Evolutionary conservation across 2,888 invertebrate species (phyloP), one percentile per base, ranked within the genome.

Genomic region (Hartigia nigra): DNA sequence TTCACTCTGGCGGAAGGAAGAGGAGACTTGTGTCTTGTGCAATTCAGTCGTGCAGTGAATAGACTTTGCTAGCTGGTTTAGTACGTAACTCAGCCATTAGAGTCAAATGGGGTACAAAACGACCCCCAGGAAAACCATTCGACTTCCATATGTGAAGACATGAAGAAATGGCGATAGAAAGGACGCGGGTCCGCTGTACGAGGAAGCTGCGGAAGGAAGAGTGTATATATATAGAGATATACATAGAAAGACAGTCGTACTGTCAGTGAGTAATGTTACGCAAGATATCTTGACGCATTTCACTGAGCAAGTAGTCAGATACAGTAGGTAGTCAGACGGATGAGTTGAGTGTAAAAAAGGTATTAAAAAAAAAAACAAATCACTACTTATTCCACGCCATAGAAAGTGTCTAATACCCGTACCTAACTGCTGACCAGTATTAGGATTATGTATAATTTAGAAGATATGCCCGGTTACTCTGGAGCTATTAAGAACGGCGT

Each of bases 1-100:
- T 34, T 12, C 32, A 31, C 31, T 36, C 69, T 72, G 75, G 75
- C 75, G 78, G 78, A 78, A 78, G 78, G 75, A 78, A 75, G 75
- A 69, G 75, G 55, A 32, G 74, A 74, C 74, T 31, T 3, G 72
- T 72, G 1, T 72, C 72, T 72, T 72, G 72, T 34, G 34, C 72
- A 72, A 72, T 72, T 31, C 12, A 31, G 23, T 5, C 23, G 55
- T 55, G 9, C 23, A 55, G 23, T 55, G 14, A 23, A 55, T 55
- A 23, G n/a, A n/a, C 23, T 23, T 23, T 9, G 55, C 55, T 55
- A 55, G 23, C 55, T 55, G 23, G 55, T 55, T 55, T 23, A 2
- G 55, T 14, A 55, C 55, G 55, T 55, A 55, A 55, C 55, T 55
- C 23, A 14, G 55, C 55, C 55, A 55, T 55, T 55, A 55, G 55